These are phyloP conservation scores for Tokudaia muenninki DNA, from an alignment of 2,797 vertebrate species.

Conservation along the genomic window DNA sequence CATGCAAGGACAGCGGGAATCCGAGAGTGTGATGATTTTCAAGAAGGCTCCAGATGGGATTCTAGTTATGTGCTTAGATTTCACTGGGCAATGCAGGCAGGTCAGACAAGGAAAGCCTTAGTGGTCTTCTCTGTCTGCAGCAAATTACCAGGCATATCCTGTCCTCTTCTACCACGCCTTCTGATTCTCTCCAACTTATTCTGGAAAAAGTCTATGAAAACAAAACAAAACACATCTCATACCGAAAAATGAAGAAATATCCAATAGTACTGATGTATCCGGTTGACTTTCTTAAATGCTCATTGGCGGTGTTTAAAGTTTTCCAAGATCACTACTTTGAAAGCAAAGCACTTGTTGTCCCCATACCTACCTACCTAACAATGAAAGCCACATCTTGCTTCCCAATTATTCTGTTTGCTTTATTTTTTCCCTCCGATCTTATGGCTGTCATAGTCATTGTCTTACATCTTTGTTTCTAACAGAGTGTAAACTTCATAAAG, in stretches of 20 bases:
- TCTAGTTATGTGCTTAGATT: slow-evolving; percentile 58
- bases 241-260: slow-evolving; percentile 11
- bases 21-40: slow-evolving; percentile 31
- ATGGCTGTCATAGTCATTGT: not conserved
- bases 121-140: not conserved
- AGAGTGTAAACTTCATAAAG: not conserved
- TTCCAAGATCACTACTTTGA: not conserved
- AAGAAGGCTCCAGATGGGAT: not conserved
- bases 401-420: not conserved
- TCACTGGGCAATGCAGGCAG: not conserved
- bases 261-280: slow-evolving; percentile 16
- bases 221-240: not conserved
- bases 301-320: not conserved
- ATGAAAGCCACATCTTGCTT: not conserved
- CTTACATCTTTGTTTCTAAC: not conserved
- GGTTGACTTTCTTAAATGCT: slow-evolving; percentile 31
- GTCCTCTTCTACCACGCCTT: slow-evolving; percentile 18
- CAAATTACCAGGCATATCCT: not conserved
- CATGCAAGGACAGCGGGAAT: slow-evolving; percentile 29
- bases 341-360: slow-evolving; percentile 43
- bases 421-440: not conserved
- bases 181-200: slow-evolving; percentile 50
- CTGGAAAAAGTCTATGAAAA: slow-evolving; percentile 2
- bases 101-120: slow-evolving; percentile 46
- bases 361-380: not conserved